Evolutionary conservation across 2,888 invertebrate species (phyloP).

Genomic region (Adela reaumurella): DNA sequence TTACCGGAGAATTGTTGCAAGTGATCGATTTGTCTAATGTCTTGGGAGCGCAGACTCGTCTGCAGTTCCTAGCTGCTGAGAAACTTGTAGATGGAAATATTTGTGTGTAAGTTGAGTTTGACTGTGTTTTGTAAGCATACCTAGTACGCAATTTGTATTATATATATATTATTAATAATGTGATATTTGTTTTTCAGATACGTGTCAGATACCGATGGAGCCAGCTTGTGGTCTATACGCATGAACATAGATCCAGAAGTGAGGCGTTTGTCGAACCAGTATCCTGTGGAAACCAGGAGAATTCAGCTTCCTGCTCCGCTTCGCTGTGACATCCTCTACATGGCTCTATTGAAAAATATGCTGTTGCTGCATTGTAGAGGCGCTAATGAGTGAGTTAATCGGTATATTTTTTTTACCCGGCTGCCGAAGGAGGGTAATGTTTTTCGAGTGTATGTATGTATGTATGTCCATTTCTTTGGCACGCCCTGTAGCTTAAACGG

Average conservation of each 20-base stretch:
- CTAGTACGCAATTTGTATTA: no score
- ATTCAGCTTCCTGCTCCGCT: conserved; percentile 12
- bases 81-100: conserved; percentile 46
- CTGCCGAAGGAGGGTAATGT: no score
- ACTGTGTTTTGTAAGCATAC: no score
- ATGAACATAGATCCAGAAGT: conserved; percentile 47
- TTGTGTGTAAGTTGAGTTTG: conserved; percentile 26
- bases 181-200: conserved; percentile 19
- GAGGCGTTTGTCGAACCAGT: conserved; percentile 58
- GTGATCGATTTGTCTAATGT: neutral
- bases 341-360: neutral
- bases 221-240: conserved; percentile 45
- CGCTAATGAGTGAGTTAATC: no score
- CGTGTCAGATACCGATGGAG: conserved; percentile 41
- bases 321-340: conserved; percentile 48
- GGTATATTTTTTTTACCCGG: no score
- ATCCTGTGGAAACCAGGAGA: conserved; percentile 33
- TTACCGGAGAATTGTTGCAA: conserved; percentile 56
- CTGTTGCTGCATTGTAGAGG: neutral
- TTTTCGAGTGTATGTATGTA: no score
- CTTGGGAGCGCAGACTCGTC: neutral
- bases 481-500: no score
- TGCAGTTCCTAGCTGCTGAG: conserved; percentile 41
- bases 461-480: no score
- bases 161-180: no score